phyloP scores from a whole-genome alignment of 2,113 vertebrate species.

The Microcebus ravelobensis region DNA sequence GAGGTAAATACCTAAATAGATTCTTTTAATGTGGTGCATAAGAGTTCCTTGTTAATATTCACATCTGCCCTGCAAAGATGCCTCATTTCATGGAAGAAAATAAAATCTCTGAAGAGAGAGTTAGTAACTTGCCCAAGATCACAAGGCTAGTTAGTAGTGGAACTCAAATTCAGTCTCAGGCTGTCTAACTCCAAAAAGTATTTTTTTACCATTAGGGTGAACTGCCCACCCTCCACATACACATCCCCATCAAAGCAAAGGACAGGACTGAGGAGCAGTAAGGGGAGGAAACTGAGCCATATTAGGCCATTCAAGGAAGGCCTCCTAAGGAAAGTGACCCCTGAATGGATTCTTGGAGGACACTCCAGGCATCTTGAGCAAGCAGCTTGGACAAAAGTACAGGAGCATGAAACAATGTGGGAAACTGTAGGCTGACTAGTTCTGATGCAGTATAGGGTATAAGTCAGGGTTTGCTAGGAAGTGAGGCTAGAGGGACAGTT shows the following conservation, averaged over 20 bases:
- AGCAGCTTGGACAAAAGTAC: not conserved
- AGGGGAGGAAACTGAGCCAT: not conserved
- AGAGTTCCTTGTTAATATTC: not conserved
- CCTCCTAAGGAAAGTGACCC: not conserved
- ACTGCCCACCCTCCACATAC: not conserved
- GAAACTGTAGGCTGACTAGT: not conserved
- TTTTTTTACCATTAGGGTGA: not conserved
- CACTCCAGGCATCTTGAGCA: not conserved
- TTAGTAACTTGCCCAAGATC: not conserved
- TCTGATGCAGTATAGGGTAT: not conserved
- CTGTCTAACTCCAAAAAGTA: not conserved
- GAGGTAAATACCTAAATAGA: not conserved
- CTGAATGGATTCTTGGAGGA: not conserved
- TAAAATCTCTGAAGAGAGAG: not conserved
- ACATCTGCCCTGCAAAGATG: not conserved
- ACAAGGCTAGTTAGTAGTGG: not conserved
- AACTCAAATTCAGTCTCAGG: not conserved
- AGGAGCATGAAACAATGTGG: not conserved
- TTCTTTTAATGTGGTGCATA: not conserved
- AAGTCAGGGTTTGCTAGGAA: not conserved
- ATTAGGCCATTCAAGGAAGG: not conserved
- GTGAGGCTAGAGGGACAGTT: not conserved
- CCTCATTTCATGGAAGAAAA: not conserved
- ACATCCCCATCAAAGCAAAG: not conserved
- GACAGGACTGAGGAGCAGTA: not conserved